Evolutionary conservation across 2,888 invertebrate species (phyloP), one percentile per base, ranked within the genome.

Genomic region (Nomada fabriciana): DNA sequence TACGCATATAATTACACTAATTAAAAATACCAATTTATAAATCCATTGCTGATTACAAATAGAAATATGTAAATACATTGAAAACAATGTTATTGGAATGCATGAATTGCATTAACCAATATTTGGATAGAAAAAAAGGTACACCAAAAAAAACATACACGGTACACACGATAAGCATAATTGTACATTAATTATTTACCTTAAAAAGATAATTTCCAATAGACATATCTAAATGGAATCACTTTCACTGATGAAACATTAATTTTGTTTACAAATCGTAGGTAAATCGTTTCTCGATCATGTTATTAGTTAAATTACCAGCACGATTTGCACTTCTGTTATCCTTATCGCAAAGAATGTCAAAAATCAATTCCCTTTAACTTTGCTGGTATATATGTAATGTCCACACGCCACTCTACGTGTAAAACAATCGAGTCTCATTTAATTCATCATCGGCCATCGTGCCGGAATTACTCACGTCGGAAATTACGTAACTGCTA

Each of bases 401-500:
- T 74, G 60, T 63, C 68, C 82, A 65, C 79, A 80, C 79, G 76
- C 69, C 76, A 79, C 84, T 83, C 47, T 57, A 80, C 65, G 82
- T 83, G 80, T 78, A 86, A 82, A 87, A 83, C 76, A 85, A 76
- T 84, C 77, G 80, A 86, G 77, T 88, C 83, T 85, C 82, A 74
- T 84, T 86, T 79, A 80, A 86, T 82, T 87, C 84, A 77, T 80
- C 77, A 82, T 89, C 84, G 83, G 82, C 82, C 88, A 83, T 85
- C 76, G 85, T 83, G 80, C 82, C 83, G 85, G 79, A 80, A 87
- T 87, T 80, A 85, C 86, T 89, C 87, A 84, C 86, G 85, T 85
- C 83, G 83, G 82, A 89, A 90, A 91, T 91, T 91, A 91, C 91
- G 91, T 91, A 91, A 91, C 86, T 83, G 87, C 77, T 83, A 84